Percentiles rank a stretch among this genome's conserved stretches.
Evolutionary conservation across 2,113 vertebrate genomes (phyloP).

Genomic region (Hippocampus abdominalis): DNA sequence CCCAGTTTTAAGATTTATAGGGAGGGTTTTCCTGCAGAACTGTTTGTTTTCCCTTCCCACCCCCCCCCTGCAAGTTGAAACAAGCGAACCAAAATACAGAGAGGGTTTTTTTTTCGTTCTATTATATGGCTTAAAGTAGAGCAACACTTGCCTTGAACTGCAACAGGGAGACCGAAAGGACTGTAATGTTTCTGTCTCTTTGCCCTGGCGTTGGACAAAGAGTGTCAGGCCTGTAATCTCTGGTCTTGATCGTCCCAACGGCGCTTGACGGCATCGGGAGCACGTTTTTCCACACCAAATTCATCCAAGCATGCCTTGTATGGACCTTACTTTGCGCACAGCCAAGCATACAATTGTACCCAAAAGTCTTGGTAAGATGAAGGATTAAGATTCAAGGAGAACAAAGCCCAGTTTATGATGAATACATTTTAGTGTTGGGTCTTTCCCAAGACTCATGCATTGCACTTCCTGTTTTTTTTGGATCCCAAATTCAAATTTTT

Average conservation of each 20-base stretch:
- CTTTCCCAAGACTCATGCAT: background rate
- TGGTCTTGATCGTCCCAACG: background rate
- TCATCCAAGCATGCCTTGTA: slow-evolving; percentile 4
- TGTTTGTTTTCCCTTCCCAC: background rate
- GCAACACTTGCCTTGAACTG: background rate
- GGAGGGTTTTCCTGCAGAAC: slow-evolving; percentile 34
- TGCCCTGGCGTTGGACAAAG: background rate
- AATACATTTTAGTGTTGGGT: background rate
- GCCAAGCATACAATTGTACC: background rate
- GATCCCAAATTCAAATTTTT: background rate
- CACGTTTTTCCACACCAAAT: slow-evolving; percentile 3
- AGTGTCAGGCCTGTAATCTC: background rate
- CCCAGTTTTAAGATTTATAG: slow-evolving; percentile 53
- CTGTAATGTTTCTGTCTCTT: background rate
- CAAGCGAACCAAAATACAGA: background rate
- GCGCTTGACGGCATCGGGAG: background rate
- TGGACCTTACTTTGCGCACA: background rate
- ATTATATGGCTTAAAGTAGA: background rate
- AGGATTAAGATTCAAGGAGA: background rate
- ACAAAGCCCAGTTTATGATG: background rate
- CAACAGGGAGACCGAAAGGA: background rate
- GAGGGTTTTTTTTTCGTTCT: background rate
- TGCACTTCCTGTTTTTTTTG: background rate
- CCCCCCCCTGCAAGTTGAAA: background rate
- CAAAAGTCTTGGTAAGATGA: background rate